Percentiles rank a stretch among this genome's conserved stretches.
phyloP scores from a whole-genome alignment of 2,113 vertebrate genomes.

The Leptobrachium ailaonicum region DNA sequence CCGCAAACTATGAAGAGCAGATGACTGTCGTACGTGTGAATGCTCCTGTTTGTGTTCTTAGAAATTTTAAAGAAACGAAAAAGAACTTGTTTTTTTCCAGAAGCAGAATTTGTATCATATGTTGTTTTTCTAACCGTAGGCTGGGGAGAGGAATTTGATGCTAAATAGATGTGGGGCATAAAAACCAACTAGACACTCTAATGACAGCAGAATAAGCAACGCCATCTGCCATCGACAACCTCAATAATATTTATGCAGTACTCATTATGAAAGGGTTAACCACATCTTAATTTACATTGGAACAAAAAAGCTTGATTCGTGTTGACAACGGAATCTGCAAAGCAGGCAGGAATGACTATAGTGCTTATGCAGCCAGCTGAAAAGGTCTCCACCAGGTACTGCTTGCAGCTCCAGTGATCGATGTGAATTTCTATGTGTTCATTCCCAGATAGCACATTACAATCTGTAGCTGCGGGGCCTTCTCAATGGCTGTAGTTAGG shows the following conservation, averaged over 20 bases:
- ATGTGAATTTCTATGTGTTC: not conserved
- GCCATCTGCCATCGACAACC: too few species aligned
- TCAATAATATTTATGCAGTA: too few species aligned
- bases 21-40: slow-evolving; percentile 28
- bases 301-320: too few species aligned
- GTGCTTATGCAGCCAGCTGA: too few species aligned
- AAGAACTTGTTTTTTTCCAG: not conserved
- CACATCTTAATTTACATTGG: too few species aligned
- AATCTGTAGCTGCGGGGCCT: not conserved
- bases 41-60: slow-evolving; percentile 15
- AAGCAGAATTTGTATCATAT: slow-evolving; percentile 40
- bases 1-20: not conserved
- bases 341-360: too few species aligned
- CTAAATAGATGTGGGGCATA: slow-evolving; percentile 32
- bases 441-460: not conserved
- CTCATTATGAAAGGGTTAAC: too few species aligned
- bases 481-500: not conserved
- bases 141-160: slow-evolving; percentile 29
- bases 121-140: slow-evolving; percentile 37
- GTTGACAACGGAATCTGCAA: too few species aligned
- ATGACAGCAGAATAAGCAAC: slow-evolving; percentile 32
- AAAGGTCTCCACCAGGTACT: not conserved
- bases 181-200: slow-evolving; percentile 16
- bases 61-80: slow-evolving; percentile 1
- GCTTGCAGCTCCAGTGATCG: not conserved